These are phyloP conservation scores for Cephus sareptanus DNA, from an alignment of 2,888 invertebrate species.

Conservation along the genomic window DNA sequence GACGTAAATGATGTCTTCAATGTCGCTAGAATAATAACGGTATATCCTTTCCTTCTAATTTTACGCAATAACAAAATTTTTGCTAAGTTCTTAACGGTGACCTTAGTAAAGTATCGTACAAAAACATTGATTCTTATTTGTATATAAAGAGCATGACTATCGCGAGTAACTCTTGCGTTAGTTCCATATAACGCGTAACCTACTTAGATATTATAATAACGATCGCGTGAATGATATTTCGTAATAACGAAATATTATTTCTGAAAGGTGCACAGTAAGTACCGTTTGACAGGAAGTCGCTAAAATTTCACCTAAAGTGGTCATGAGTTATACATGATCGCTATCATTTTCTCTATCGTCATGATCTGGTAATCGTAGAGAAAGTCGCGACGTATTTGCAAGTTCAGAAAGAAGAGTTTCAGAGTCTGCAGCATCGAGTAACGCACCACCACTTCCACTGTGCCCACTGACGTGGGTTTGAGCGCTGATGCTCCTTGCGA, in stretches of 20 bases:
- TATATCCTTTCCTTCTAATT: not conserved
- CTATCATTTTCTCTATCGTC: conserved; percentile 24
- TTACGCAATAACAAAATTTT: not conserved
- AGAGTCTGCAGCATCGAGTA: conserved; percentile 32
- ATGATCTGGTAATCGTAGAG: conserved; percentile 27
- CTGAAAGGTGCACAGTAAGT: not conserved
- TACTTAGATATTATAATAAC: not conserved
- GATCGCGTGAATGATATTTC: not conserved
- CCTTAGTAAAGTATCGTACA: not conserved
- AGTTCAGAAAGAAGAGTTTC: conserved; percentile 46
- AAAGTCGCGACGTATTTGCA: conserved; percentile 43
- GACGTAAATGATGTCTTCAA: not conserved
- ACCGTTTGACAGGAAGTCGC: not conserved
- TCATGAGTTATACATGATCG: conserved; percentile 14
- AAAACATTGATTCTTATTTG: not conserved
- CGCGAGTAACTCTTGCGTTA: not conserved
- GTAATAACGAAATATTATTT: not conserved
- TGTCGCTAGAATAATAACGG: not conserved
- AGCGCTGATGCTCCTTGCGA: conserved; percentile 72
- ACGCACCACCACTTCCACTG: not conserved
- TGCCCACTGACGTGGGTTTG: not conserved
- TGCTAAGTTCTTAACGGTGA: not conserved
- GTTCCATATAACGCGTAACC: not conserved
- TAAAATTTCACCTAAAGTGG: not conserved
- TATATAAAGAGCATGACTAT: not conserved